A percentile compares a stretch with the other conserved stretches of the same genome.
phyloP scores from a whole-genome alignment of 2,113 vertebrate species.

The Cichladusa arquata region DNA sequence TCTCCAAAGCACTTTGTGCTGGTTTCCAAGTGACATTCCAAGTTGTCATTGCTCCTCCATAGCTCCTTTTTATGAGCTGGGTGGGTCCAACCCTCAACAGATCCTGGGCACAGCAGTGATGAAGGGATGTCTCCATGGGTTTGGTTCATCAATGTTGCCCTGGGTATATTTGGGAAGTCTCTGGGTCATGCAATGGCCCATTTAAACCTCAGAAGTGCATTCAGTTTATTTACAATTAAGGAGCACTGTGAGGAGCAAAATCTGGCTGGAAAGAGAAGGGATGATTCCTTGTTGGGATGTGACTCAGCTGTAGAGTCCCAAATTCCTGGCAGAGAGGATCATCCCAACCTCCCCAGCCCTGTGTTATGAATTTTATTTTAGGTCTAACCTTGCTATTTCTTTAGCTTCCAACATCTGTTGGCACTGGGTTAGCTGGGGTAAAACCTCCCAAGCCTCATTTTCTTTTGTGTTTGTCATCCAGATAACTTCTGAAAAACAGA shows the following conservation, averaged over 20 bases:
- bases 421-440: background rate
- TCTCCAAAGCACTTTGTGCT: background rate
- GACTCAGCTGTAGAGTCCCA: background rate
- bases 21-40: fast-evolving
- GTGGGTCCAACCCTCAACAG: background rate
- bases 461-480: background rate
- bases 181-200: background rate
- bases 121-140: background rate
- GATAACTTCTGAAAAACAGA: background rate
- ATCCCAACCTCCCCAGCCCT: background rate
- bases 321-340: background rate
- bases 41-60: background rate
- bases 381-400: background rate
- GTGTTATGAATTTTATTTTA: background rate
- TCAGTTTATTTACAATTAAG: background rate
- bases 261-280: background rate
- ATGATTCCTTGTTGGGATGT: background rate
- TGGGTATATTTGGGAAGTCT: background rate
- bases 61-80: background rate
- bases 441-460: background rate
- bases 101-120: background rate
- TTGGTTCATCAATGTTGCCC: background rate
- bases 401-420: background rate
- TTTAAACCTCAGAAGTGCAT: background rate
- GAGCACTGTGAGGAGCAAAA: background rate